Evolutionary conservation across 2,888 invertebrate species (phyloP), one percentile per base, ranked within the genome.

Genomic region (Caenorhabditis macrosperma): DNA sequence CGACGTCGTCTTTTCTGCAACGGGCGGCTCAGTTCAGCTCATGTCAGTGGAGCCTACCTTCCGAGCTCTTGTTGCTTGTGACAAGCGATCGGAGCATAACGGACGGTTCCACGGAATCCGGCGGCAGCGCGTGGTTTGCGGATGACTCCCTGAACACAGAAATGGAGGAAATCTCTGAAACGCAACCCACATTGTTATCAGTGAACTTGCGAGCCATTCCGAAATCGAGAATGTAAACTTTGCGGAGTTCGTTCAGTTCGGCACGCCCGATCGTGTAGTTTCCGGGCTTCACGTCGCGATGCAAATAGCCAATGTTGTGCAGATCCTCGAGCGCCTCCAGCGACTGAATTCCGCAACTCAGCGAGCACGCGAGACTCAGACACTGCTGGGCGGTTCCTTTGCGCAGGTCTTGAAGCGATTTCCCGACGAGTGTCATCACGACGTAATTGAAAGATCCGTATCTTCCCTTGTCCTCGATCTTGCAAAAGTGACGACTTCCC

Each of bases 41-140:
- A 44, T 26, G 9, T 54, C 6, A 24, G n/a, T 52, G 35, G 9
- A 12, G 33, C 20, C 9, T 10, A 75, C 74, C 82, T 44, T 64
- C 85, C 85, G 33, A 88, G 67, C 28, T 88, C 88, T 15, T 82
- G 41, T 68, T 87, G 84, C 61, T 85, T 78, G 59, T 88, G 88
- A 61, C 88, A 88, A 26, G 86, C 84, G 41, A 88, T 85, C 46
- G 88, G 86, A 7, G 88, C 88, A 68, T 88, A 88, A 24, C 88
- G 88, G 41, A 88, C 88, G n/a, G 88, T 88, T 69, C 88, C 88
- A 35, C 88, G 85, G 79, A 88, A 88, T 9, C 88, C 88, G 54
- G 88, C 88, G 12, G 86, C 86, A 9, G 81, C 81, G 17, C 89
- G 80, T 41, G 88, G 88, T 61, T 86, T 88, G 35, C 85, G 68